These are phyloP conservation scores for Calidris pugnax DNA, from an alignment of 2,113 vertebrate species.

Conservation along the genomic window DNA sequence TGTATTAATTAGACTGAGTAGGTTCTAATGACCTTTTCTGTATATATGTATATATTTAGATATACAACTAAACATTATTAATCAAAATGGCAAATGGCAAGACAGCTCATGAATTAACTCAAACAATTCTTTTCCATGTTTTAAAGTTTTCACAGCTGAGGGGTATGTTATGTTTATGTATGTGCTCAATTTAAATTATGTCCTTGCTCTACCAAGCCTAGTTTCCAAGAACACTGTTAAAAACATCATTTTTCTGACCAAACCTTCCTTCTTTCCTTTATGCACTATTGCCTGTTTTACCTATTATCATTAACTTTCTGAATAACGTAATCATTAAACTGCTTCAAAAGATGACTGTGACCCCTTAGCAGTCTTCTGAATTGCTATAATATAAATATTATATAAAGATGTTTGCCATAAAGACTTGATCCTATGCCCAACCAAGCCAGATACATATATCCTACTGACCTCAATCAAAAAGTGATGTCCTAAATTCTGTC, in stretches of 20 bases:
- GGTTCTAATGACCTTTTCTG: slow-evolving; percentile 10
- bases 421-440: neutral
- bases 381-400: neutral
- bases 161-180: neutral
- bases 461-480: neutral
- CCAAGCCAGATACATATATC: neutral
- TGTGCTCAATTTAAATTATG: neutral
- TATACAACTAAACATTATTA: neutral
- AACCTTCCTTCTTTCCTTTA: neutral
- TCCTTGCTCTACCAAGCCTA: neutral
- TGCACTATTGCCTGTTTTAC: neutral
- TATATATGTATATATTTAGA: neutral
- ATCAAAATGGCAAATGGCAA: neutral
- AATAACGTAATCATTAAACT: neutral
- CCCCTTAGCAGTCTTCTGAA: neutral
- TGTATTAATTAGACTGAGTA: slow-evolving; percentile 22
- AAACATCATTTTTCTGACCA: neutral
- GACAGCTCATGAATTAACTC: neutral
- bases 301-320: neutral
- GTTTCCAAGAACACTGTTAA: neutral
- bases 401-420: neutral
- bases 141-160: neutral
- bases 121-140: neutral
- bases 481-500: neutral
- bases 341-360: neutral